Evolutionary conservation across 2,797 vertebrate species (phyloP), one percentile per base, ranked within the genome.

Genomic region (Orientallactaga sibirica): DNA sequence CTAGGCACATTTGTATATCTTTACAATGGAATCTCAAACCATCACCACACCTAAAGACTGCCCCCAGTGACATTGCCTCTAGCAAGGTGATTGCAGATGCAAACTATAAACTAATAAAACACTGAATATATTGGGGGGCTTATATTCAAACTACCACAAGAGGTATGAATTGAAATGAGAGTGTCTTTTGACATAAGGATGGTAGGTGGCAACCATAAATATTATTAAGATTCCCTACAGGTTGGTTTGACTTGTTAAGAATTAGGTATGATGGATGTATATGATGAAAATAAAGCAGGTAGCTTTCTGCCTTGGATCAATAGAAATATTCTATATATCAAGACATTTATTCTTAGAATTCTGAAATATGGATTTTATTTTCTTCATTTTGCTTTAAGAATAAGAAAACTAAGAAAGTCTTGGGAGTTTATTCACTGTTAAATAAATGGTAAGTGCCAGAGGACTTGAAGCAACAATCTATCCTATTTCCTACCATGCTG

Each of bases 291-390:
- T 66, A 27, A 93, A 78, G 18, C 4, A 68, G 22, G 29, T 29
- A 15, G 18, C 4, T 37, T 55, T 89, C 55, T 83, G 20, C 6
- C 5, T 83, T 41, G 66, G 16, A 43, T 78, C 12, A 81, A 68
- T 15, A 68, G 9, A 29, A 80, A 86, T 71, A 67, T 52, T 91
- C 33, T 14, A 91, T 37, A 93, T 88, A 77, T 82, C 22, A 79
- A 75, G 25, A 79, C 10, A 70, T 91, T 87, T 94, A 29, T 88
- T 83, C n/a, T 80, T 78, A 81, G 14, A 79, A 61, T 4, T 70
- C 29, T 79, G 55, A 0, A 62, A 43, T 71, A 6, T 77, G 22
- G 37, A 3, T 66, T 18, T 91, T 85, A 33, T 84, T 77, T 87
- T 93, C 18, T n/a, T 84, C 7, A 71, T 7, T 16, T 74, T 86